Percentiles rank a stretch among this genome's conserved stretches.
phyloP scores from a whole-genome alignment of 2,797 vertebrate species.

The Calcarius lapponicus region DNA sequence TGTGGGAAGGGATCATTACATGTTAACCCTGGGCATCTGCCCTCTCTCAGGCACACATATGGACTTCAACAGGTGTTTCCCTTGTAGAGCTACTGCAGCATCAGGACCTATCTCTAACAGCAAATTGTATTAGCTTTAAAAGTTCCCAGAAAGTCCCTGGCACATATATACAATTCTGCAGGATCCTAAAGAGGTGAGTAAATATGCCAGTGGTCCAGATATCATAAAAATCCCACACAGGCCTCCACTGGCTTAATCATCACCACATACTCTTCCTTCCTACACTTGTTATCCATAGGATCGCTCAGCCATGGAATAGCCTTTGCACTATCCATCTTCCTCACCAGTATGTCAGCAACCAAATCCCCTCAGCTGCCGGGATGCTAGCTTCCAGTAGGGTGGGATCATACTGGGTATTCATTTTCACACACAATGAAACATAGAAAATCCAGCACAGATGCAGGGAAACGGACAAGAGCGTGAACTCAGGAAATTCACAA shows the following conservation, averaged over 20 bases:
- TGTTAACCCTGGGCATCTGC: slow-evolving; percentile 3
- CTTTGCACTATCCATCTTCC: slow-evolving; percentile 38
- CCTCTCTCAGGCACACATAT: background rate
- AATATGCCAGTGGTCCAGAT: background rate
- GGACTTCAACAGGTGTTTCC: slow-evolving; percentile 29
- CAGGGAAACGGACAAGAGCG: background rate
- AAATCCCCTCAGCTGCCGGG: background rate
- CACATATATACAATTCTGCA: too few relatives aligned
- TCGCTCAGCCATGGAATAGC: slow-evolving; percentile 47
- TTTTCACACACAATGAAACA: slow-evolving; percentile 43
- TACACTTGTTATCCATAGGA: background rate
- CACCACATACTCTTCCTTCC: background rate
- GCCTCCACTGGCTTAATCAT: background rate
- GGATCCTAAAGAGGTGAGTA: background rate
- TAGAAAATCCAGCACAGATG: slow-evolving; percentile 16
- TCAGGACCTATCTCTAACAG: background rate
- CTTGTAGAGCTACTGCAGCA: background rate
- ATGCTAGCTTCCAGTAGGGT: slow-evolving; percentile 17
- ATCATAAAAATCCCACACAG: background rate
- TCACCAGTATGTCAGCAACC: slow-evolving; percentile 11
- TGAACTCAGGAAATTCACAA: slow-evolving; percentile 11
- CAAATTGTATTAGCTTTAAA: background rate
- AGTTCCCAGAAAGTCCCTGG: background rate
- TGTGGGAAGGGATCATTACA: background rate
- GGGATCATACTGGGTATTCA: background rate